phyloP scores from a whole-genome alignment of 2,797 vertebrate genomes.

The Mastacembelus armatus region DNA sequence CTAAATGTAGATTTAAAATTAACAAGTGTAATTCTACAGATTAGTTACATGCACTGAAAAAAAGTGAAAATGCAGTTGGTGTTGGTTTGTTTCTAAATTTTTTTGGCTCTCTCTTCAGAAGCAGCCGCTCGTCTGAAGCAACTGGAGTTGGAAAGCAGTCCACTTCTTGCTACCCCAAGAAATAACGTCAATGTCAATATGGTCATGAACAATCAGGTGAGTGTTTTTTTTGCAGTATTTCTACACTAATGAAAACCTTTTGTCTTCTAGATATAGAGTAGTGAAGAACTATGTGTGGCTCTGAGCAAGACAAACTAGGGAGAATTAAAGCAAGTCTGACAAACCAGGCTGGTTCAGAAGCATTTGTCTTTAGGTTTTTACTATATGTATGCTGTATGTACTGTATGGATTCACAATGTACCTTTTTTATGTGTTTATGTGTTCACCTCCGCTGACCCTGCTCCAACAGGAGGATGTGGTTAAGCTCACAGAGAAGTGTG shows the following conservation, averaged over 20 bases:
- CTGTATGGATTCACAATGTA: too few species aligned
- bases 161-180: slow-evolving; percentile 39
- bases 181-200: slow-evolving; percentile 87
- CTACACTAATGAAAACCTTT: not conserved
- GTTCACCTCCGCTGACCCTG: not conserved
- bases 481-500: slow-evolving; percentile 91
- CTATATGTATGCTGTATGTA: too few species aligned
- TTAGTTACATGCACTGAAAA: not conserved
- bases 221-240: not conserved
- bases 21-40: too few species aligned
- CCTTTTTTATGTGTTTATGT: not conserved
- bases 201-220: slow-evolving; percentile 91
- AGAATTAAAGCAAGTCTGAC: not conserved
- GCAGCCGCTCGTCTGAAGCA: slow-evolving; percentile 88
- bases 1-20: not conserved
- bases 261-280: not conserved
- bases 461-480: slow-evolving; percentile 88
- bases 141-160: slow-evolving; percentile 83
- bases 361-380: too few species aligned
- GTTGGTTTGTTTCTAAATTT: not conserved
- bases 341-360: not conserved
- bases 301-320: not conserved
- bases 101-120: slow-evolving; percentile 69
- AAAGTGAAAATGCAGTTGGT: not conserved
- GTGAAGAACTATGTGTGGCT: not conserved